Percentiles rank a stretch among this genome's conserved stretches.
These are phyloP conservation scores for Acomys russatus DNA, from an alignment of 2,797 vertebrate species.

Conservation along the genomic window DNA sequence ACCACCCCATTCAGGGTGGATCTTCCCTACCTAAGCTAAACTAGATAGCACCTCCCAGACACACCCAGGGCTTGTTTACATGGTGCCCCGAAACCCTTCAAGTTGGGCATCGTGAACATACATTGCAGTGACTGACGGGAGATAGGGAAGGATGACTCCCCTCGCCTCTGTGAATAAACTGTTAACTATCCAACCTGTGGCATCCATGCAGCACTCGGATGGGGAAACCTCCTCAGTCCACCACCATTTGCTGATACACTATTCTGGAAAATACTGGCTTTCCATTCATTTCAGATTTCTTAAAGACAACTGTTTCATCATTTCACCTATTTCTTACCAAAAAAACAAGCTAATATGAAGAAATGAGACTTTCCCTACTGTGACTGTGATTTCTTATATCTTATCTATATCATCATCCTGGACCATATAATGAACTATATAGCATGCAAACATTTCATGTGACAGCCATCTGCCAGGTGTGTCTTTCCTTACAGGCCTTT, in stretches of 20 bases:
- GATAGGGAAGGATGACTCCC: neutral
- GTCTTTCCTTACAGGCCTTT: neutral
- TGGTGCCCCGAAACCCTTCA: neutral
- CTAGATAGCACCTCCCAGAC: neutral
- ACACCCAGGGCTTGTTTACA: neutral
- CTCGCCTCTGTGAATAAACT: neutral
- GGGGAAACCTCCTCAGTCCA: neutral
- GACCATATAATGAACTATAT: neutral
- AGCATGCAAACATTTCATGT: neutral
- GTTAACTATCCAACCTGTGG: neutral
- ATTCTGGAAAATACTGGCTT: conserved; percentile 43
- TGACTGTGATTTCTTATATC: neutral
- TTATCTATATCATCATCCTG: neutral
- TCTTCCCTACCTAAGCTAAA: neutral
- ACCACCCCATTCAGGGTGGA: neutral
- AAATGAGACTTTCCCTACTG: neutral
- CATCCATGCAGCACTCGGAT: neutral
- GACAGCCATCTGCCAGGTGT: neutral
- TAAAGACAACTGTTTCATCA: conserved; percentile 44
- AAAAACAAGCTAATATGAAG: conserved; percentile 14
- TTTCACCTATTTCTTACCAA: conserved; percentile 5
- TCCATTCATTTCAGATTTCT: neutral
- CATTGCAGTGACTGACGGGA: neutral
- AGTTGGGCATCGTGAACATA: neutral
- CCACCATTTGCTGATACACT: neutral